Percentiles rank a stretch among this genome's conserved stretches.
phyloP scores from a whole-genome alignment of 2,113 vertebrate species.

The Empidonax traillii region DNA sequence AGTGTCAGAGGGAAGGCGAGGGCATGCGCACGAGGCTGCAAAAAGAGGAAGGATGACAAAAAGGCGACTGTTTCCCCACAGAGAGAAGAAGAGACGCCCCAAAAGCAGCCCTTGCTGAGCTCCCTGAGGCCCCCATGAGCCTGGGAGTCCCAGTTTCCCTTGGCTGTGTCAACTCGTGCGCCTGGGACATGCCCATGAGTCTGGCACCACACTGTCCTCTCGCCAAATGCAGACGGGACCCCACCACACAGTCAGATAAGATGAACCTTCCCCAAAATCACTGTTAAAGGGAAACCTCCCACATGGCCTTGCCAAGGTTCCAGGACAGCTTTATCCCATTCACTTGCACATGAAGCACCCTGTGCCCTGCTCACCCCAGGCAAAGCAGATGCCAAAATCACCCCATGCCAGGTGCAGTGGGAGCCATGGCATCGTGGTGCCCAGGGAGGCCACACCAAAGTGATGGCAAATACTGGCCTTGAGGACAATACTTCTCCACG shows the following conservation, averaged over 20 bases:
- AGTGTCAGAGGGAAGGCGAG: background rate
- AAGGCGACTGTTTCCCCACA: background rate
- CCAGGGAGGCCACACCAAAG: fast-evolving
- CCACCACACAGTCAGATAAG: fast-evolving
- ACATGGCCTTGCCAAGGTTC: fast-evolving
- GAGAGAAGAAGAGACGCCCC: background rate
- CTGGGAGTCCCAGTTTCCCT: background rate
- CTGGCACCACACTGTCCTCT: background rate
- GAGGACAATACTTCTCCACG: background rate
- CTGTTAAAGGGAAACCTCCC: background rate
- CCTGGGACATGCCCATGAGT: fast-evolving
- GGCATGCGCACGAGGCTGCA: background rate
- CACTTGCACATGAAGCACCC: background rate
- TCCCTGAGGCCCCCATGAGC: fast-evolving
- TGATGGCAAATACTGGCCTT: background rate
- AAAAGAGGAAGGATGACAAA: constrained; percentile 49
- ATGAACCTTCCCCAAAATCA: fast-evolving
- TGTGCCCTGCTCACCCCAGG: background rate
- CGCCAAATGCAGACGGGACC: background rate
- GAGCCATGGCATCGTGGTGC: background rate
- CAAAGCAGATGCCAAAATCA: background rate
- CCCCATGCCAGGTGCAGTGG: background rate
- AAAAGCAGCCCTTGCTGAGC: background rate
- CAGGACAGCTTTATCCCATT: background rate
- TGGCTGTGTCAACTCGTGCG: fast-evolving